Base-by-base conservation (phyloP, 2,113 vertebrate genomes). In the Pungitius pungitius region DNA sequence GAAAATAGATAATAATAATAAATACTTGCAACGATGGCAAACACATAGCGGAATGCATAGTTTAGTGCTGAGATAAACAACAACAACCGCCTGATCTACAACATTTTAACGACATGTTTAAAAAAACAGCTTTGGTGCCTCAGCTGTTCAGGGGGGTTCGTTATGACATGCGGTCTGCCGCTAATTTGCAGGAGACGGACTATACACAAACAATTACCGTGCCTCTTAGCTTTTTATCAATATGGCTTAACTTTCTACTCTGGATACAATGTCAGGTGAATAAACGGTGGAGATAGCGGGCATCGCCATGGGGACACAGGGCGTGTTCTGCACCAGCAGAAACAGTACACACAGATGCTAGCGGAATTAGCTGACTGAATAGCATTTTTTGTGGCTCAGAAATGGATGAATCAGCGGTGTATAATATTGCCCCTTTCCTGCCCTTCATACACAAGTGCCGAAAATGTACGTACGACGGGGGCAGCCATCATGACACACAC, bases 291-390 rank as follows among this genome's bases (percentile, higher is more conserved):
- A 42, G 26, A 3, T 4, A 20, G 40, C 18, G 33, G 49, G 63
- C 65, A 82, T 69, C 67, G 18, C 4, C 43, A 8, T 52, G 72
- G 43, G 10, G 67, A 77, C 75, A 84, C 77, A 77, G 77, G 83
- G 88, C 79, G 85, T 81, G 82, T 82, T 75, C 80, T 75, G 70
- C 81, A 73, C 84, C 81, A 64, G 52, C 75, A 82, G 22, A 61
- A 56, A 65, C 56, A 64, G 35, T n/a, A n/a, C 64, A 73, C 54
- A 72, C 17, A 60, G 52, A 22, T 45, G 65, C 75, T 83, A 85
- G 52, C 71, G 37, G 64, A 55, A 82, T 83, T 77, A 80, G 90
- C 90, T 81, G 61, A 43, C 62, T 47, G 69, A 17, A 24, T 65
- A 72, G 72, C 77, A 39, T 68, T 61, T 47, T 15, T 20, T 69